Conservation (phyloP, 2,113 vertebrate genomes). For the Notiomystis cincta region DNA sequence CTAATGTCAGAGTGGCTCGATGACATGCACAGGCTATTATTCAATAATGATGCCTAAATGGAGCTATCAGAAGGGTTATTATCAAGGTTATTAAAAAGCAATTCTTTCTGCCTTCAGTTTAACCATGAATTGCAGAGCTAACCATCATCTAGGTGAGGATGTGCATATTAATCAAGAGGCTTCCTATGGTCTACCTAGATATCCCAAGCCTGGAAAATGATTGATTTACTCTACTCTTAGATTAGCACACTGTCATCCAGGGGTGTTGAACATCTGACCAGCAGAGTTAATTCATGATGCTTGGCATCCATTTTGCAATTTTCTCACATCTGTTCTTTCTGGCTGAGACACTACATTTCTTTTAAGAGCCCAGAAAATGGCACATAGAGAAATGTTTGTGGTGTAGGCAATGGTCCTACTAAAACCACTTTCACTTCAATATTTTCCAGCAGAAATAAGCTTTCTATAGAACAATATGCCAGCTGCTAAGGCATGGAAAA, state of each 20-base stretch:
- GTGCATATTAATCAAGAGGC: slow-evolving; percentile 62
- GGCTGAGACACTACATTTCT: background rate
- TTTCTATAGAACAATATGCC: background rate
- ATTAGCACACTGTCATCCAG: slow-evolving; percentile 1
- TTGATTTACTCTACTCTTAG: slow-evolving; percentile 18
- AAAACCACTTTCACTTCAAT: background rate
- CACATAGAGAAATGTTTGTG: background rate
- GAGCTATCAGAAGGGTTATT: slow-evolving; percentile 54
- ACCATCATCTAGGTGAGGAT: slow-evolving; percentile 45
- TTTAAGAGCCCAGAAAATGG: slow-evolving; percentile 28
- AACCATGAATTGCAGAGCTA: slow-evolving; percentile 24
- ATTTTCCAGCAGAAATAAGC: background rate
- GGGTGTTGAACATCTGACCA: slow-evolving; percentile 51
- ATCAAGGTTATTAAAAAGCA: slow-evolving; percentile 65
- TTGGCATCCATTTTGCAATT: slow-evolving; percentile 34
- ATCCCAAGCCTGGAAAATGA: slow-evolving; percentile 39
- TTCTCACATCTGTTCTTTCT: slow-evolving; percentile 52
- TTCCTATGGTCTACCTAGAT: slow-evolving; percentile 43
- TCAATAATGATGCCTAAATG: slow-evolving; percentile 52
- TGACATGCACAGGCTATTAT: slow-evolving; percentile 19
- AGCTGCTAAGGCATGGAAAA: slow-evolving; percentile 2
- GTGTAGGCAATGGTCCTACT: background rate
- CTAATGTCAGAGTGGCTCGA: slow-evolving; percentile 1
- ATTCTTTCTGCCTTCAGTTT: slow-evolving; percentile 49
- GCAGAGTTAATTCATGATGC: slow-evolving; percentile 22